Conservation (phyloP, 2,888 invertebrate species). For the Pediacus dermestoides region DNA sequence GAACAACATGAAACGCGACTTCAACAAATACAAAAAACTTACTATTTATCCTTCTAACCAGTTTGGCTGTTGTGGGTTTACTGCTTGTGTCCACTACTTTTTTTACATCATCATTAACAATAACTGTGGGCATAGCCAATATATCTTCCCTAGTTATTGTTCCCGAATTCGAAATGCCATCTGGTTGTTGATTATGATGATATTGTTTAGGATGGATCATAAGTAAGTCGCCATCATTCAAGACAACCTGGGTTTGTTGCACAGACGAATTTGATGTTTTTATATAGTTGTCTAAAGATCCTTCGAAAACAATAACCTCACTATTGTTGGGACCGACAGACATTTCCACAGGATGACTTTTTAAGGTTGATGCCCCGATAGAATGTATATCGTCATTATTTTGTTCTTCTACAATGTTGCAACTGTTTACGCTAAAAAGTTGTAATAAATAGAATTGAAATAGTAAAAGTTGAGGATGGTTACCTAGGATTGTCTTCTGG, state of each 20-base stretch:
- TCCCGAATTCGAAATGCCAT: slow-evolving; percentile 26
- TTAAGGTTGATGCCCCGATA: slow-evolving; percentile 24
- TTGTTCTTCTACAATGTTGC: slow-evolving; percentile 29
- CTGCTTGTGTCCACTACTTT: neutral
- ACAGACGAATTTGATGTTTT: slow-evolving; percentile 14
- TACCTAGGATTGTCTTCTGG: no score
- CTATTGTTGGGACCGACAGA: slow-evolving; percentile 10
- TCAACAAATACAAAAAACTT: no score
- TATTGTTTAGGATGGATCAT: slow-evolving; percentile 9
- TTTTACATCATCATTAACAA: slow-evolving; percentile 28
- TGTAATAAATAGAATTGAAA: no score
- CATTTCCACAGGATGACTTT: neutral
- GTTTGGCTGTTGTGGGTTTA: no score
- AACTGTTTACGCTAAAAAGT: no score
- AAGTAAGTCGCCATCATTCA: slow-evolving; percentile 8
- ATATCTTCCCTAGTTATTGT: slow-evolving; percentile 40
- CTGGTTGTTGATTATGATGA: slow-evolving; percentile 10
- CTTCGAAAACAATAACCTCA: slow-evolving; percentile 27
- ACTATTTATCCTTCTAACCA: no score
- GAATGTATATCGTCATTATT: slow-evolving; percentile 31
- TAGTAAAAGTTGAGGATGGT: no score
- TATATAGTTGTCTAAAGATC: slow-evolving; percentile 26
- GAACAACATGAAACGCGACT: no score
- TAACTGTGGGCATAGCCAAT: slow-evolving; percentile 43
- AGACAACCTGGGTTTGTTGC: slow-evolving; percentile 10